phyloP scores from a whole-genome alignment of 2,797 vertebrate genomes.

The Muscicapa striata region DNA sequence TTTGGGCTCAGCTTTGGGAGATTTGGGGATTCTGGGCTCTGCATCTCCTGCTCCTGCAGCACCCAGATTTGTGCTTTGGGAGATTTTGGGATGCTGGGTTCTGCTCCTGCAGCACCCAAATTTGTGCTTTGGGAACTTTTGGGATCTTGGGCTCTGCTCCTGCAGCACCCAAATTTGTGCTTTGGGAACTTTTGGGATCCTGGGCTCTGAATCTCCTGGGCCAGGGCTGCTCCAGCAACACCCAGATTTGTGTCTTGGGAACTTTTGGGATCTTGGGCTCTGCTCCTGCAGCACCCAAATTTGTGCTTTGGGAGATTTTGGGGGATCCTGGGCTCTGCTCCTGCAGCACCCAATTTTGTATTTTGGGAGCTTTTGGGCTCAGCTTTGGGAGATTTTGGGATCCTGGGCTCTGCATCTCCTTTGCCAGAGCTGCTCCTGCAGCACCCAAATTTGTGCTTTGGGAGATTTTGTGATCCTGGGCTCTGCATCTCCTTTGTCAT shows the following conservation, averaged over 20 bases:
- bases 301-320: too few relatives aligned
- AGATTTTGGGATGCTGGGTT: neutral
- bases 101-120: neutral
- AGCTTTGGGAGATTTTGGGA: neutral
- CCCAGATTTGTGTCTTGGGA: too few relatives aligned
- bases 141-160: neutral
- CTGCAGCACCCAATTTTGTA: neutral
- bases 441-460: too few relatives aligned
- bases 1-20: neutral
- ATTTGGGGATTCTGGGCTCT: neutral
- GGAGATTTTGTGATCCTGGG: too few relatives aligned
- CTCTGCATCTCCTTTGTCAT: too few relatives aligned
- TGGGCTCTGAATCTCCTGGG: neutral
- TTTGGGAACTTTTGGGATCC: neutral
- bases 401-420: neutral
- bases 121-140: too few relatives aligned
- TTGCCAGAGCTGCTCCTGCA: too few relatives aligned
- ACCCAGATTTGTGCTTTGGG: neutral
- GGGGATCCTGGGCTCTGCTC: neutral
- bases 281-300: neutral
- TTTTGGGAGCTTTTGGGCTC: too few relatives aligned
- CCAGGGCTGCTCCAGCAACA: too few relatives aligned
- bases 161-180: neutral
- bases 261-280: neutral
- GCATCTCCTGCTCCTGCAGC: neutral